phyloP scores from a whole-genome alignment of 37 sponge, comb jelly and placozoan species.

The Ephydatia muelleri region DNA sequence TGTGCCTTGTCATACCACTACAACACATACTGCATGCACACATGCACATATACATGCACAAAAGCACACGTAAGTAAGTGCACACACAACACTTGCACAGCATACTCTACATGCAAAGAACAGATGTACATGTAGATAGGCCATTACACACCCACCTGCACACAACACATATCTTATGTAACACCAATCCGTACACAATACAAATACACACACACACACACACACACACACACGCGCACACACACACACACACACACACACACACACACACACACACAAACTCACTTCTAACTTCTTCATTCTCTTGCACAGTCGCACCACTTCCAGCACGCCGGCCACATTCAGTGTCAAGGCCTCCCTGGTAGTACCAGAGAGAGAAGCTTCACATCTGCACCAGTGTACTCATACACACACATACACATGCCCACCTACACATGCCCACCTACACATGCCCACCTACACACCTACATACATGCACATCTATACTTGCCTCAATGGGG shows the following conservation, averaged over 20 bases:
- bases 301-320: conserved; percentile 47
- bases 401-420: neutral
- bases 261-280: conserved; percentile 13
- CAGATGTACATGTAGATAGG: too few relatives aligned
- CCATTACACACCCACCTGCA: too few relatives aligned
- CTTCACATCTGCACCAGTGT: neutral
- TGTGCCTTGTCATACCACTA: too few relatives aligned
- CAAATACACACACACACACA: conserved; percentile 14
- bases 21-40: neutral
- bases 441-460: conserved; percentile 11
- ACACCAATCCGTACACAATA: too few relatives aligned
- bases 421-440: neutral
- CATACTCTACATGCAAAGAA: neutral
- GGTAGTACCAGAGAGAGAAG: neutral
- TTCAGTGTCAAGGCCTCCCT: conserved; percentile 68
- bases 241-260: conserved; percentile 42
- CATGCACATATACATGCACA: neutral
- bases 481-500: conserved; percentile 58
- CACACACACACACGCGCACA: conserved; percentile 34
- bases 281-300: conserved; percentile 48
- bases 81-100: neutral
- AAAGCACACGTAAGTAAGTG: neutral
- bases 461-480: conserved; percentile 16
- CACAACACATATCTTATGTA: too few relatives aligned
- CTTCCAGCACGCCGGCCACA: conserved; percentile 46